Base-by-base conservation (phyloP, 2,797 vertebrate species). In the Meriones psammophilus region DNA sequence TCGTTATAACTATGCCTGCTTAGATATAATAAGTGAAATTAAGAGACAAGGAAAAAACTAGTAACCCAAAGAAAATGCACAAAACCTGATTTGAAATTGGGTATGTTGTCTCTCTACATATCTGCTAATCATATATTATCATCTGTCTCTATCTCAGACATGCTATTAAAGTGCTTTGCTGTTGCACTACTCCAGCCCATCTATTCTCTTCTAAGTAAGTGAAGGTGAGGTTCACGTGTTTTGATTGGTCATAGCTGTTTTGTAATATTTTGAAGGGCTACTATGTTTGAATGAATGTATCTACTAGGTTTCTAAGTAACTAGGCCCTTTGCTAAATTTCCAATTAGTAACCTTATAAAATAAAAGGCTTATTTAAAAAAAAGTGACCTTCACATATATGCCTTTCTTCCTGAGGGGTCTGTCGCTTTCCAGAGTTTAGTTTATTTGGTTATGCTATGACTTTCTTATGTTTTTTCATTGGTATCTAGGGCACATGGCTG, bases 21-120 rank as follows among this genome's bases (percentile, higher is more conserved):
- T 92, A 88, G 73, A 71, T 4, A 95, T 54, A 93, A 88, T 60
- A 95, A 92, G 89, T 94, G 95, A 93, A 89, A 92, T 96, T 60
- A 88, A 92, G 85, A 90, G 69, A 93, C 36, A 66, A 91, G 58
- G 66, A 69, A 94, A 84, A 96, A 92, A 87, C 9, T 89, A 50
- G 58, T 39, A 83, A 39, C 36, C 58, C 24, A 30, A 83, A 42
- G n/a, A 42, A 79, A 83, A 64, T 42, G n/a, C 4, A 39, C n/a
- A 8, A 79, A 33, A 56, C n/a, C 9, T 79, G 77, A 58, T 79
- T 76, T 76, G 74, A 50, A 28, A 46, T 76, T 42, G 42, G 3
- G 46, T 46, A 24, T 46, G 39, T 22, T 74, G 9, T 24, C 36
- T 74, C 20, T 74, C 9, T 76, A 28, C 24, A 3, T 26, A 26